Evolutionary conservation across 2,113 vertebrate species (phyloP).

Genomic region (Nanorana parkeri): DNA sequence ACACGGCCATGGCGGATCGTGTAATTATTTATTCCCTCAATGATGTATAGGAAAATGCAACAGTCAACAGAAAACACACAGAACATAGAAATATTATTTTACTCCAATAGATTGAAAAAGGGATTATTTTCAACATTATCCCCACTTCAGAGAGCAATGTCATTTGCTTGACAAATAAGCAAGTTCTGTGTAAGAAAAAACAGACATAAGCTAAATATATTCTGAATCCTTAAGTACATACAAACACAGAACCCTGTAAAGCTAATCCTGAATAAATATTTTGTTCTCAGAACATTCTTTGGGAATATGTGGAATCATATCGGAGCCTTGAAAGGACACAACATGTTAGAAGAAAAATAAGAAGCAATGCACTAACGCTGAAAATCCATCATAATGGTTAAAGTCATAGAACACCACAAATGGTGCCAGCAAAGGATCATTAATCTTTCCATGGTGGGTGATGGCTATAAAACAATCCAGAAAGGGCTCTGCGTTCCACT

Average conservation of each 20-base stretch:
- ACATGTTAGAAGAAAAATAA: background rate
- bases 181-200: no score
- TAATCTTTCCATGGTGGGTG: slow-evolving; percentile 39
- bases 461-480: slow-evolving; percentile 39
- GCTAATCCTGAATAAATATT: background rate
- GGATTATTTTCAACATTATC: background rate
- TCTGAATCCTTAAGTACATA: background rate
- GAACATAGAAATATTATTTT: background rate
- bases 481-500: slow-evolving; percentile 23
- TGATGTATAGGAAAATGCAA: background rate
- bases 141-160: slow-evolving; percentile 2
- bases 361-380: background rate
- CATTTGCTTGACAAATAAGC: background rate
- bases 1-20: background rate
- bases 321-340: background rate
- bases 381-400: slow-evolving; percentile 33
- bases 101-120: background rate
- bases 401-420: slow-evolving; percentile 37
- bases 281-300: background rate
- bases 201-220: background rate
- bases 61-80: background rate
- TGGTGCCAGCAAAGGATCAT: background rate
- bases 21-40: background rate
- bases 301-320: background rate
- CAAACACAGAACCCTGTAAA: background rate